phyloP scores from a whole-genome alignment of 2,888 invertebrate species.

The Melieria omissa region DNA sequence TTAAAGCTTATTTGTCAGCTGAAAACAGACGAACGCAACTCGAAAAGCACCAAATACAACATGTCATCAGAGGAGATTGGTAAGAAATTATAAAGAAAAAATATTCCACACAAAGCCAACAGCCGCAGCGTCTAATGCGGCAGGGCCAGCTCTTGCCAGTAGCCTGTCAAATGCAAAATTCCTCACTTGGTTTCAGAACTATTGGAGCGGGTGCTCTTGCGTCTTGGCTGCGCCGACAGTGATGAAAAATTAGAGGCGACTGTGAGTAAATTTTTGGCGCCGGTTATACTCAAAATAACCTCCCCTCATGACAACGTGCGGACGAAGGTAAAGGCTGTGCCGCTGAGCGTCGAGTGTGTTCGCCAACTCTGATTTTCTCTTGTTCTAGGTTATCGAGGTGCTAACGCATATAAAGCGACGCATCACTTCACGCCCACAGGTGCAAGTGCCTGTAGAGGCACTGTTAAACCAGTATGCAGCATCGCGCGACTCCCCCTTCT shows the following conservation, averaged over 20 bases:
- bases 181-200: constrained; percentile 71
- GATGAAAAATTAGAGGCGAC: constrained; percentile 89
- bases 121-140: background rate
- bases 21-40: constrained; percentile 37
- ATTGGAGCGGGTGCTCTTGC: constrained; percentile 87
- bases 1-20: constrained; percentile 7
- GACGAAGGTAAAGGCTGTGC: constrained; percentile 68
- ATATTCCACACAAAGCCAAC: background rate
- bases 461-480: constrained; percentile 84
- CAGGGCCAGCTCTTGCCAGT: background rate
- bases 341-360: constrained; percentile 40
- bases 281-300: constrained; percentile 89
- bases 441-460: constrained; percentile 87
- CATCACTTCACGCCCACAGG: constrained; percentile 83
- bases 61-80: constrained; percentile 67
- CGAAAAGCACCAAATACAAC: constrained; percentile 50
- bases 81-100: constrained; percentile 46
- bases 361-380: background rate
- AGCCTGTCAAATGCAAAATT: background rate
- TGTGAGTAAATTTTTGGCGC: constrained; percentile 82
- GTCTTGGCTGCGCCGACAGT: constrained; percentile 87
- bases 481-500: constrained; percentile 73
- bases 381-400: constrained; percentile 85
- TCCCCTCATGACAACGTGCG: constrained; percentile 87
- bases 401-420: constrained; percentile 91